Base-by-base conservation (phyloP, 2,797 vertebrate genomes). In the Anisognathus igniventris region DNA sequence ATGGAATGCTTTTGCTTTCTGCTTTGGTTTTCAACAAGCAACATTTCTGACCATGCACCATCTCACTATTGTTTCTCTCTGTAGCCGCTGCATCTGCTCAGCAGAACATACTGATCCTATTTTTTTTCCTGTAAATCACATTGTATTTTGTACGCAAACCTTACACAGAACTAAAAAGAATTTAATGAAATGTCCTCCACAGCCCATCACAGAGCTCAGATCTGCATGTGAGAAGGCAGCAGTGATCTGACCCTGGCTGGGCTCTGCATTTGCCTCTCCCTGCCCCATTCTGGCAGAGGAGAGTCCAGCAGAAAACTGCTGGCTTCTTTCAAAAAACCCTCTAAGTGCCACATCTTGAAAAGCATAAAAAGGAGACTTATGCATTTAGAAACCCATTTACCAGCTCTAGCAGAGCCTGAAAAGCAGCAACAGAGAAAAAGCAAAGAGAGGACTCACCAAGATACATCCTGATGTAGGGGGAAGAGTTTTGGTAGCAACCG, bases 391-490 rank as follows among this genome's bases (percentile, higher is more conserved):
- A 86, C 27, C 0, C 9, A 79, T 51, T 24, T 16, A 10, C 48
- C 10, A 16, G 27, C 68, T 90, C 60, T 37, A 64, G 64, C 42
- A 42, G 33, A 88, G 82, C 25, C 60, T 71, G 74, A 57, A 50
- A 92, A 83, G 48, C 66, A 60, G 93, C 48, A 86, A 75, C 1
- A 18, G 48, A 73, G 42, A 80, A 57, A 90, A 96, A 80, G 44
- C 31, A 76, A 60, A 93, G 54, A 58, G 42, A 86, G 42, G 35
- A 96, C 94, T 97, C 87, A 96, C 94, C 93, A 89, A 93, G 84
- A 90, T 7, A 93, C 91, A 96, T 96, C 66, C 68, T 93, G 76
- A 68, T 18, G 19, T 68, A 67, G 58, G 73, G 37, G 87, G 47
- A 66, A 79, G 21, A 37, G 82, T 66, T 94, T 75, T 66, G 67